Conservation (phyloP, 2,113 vertebrate genomes). For the Colossoma macropomum region DNA sequence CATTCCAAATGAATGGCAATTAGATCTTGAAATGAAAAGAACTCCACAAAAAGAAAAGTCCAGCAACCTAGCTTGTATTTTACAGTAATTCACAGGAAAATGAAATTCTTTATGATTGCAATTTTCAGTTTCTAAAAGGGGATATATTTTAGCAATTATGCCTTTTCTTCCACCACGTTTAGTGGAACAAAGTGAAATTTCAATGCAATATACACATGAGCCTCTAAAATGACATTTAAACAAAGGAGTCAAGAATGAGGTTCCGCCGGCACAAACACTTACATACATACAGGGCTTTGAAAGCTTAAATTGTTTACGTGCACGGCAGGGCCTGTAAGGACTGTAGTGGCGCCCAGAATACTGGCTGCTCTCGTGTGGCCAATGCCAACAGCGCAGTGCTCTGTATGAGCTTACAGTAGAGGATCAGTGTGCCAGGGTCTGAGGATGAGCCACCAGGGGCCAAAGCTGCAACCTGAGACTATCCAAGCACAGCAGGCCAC, state of each 20-base stretch:
- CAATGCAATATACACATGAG: constrained; percentile 4
- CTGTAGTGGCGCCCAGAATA: constrained; percentile 62
- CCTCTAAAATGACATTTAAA: constrained; percentile 21
- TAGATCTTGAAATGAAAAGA: constrained; percentile 34
- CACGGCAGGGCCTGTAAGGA: constrained; percentile 63
- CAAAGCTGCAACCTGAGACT: constrained; percentile 54
- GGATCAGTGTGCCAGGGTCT: not conserved
- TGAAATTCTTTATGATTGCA: constrained; percentile 23
- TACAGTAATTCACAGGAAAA: constrained; percentile 26
- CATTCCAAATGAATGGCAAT: constrained; percentile 44
- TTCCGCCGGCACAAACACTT: not conserved
- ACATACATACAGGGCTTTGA: constrained; percentile 49
- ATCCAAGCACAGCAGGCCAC: constrained; percentile 42
- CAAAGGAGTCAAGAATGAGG: constrained; percentile 14
- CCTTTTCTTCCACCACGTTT: not conserved
- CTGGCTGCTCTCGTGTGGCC: constrained; percentile 63
- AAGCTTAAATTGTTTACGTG: constrained; percentile 74
- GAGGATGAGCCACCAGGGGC: constrained; percentile 31
- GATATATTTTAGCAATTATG: constrained; percentile 38
- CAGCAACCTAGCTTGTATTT: constrained; percentile 19
- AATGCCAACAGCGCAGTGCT: constrained; percentile 67
- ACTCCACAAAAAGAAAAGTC: constrained; percentile 27
- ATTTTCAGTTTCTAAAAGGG: constrained; percentile 37
- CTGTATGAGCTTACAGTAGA: constrained; percentile 31
- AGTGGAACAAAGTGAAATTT: constrained; percentile 18